Base-by-base conservation (phyloP, 2,113 vertebrate species). In the Bostrychus sinensis region DNA sequence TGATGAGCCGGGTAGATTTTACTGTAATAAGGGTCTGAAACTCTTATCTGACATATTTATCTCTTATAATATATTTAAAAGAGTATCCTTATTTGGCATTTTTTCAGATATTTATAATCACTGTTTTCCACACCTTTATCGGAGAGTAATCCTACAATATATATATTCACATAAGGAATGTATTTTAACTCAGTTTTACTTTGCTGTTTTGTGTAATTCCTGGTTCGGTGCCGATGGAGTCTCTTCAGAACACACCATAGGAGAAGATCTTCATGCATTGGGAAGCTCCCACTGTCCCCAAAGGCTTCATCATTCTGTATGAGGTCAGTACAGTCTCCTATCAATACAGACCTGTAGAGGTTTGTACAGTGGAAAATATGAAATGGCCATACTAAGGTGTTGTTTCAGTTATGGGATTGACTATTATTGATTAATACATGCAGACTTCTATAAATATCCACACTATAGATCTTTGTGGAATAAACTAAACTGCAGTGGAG, bases 231-330 rank as follows among this genome's bases (percentile, higher is more conserved):
- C 96, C 96, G 1, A 88, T 94, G 77, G 97, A 98, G 89, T 98
- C 97, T 10, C 94, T 98, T 55, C 96, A 97, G 88, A 96, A 96
- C 11, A 94, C 95, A 0, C 94, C 96, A 10, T 98, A 98, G 62
- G 97, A 98, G 89, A 98, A 98, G 93, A 98, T 98, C 89, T 97
- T 95, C 64, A 93, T 98, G 85, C 96, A 98, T 80, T 98, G 97
- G 97, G 97, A 96, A 81, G 93, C 95, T 82, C 97, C 97, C 66
- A 98, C 97, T 30, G 97, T 98, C 87, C 98, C 97, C 81, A 98
- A 98, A 30, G 97, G 97, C 1, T 91, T 94, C 88, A 98, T 98
- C 92, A 98, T 95, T 0, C 93, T 97, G 25, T 98, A 98, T 53
- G 97, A 98, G 96, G 97, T 98, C 86, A 71, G 84, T 74, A 38